Base-by-base conservation (phyloP, 2,797 vertebrate species). In the Gymnothorax reevesii region DNA sequence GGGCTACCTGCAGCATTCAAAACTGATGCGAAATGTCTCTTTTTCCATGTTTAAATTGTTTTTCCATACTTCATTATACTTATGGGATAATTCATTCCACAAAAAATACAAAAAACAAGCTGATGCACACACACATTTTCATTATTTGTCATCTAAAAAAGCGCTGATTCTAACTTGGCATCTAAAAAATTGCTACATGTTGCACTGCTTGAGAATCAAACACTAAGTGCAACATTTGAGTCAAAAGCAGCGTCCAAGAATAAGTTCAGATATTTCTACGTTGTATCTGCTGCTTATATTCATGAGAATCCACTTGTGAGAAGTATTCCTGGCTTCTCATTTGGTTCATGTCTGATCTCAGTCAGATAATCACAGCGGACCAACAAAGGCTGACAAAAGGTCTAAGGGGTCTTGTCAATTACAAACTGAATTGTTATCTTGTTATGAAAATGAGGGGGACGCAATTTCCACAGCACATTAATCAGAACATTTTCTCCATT, bases 371-470 rank as follows among this genome's bases (percentile, higher is more conserved):
- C 13, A 20, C 25, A 12, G 22, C 69, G 27, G 10, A 12, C 27
- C 42, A 1, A 20, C 3, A 57, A n/a, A 66, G n/a, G 12, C 52
- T 59, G 42, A 83, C 27, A 22, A 59, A 15, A 13, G 62, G 86
- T 22, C 22, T 27, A 9, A 7, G 33, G 62, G 4, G 62, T n/a
- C 62, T 57, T 69, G 54, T 9, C 42, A 17, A 8, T 57, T 25
- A 22, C 33, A 82, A 82, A 27, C 55, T 5, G 54, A 52, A 12
- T 55, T 54, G 33, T 87, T 77, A 22, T 57, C 42, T 60, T 57
- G 82, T 75, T 60, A 87, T 75, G 12, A 83, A 87, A 87, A 87
- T 84, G 57, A 83, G 75, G 55, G 25, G 69, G 82, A 62, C 62
- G 82, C 82, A 27, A 27, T 83, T 62, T 87, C 57, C 13, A 25